Percentiles rank a stretch among this genome's conserved stretches.
Evolutionary conservation across 53 echinoderm and acorn worm species (phyloP).

Genomic region (Apostichopus leukothele): DNA sequence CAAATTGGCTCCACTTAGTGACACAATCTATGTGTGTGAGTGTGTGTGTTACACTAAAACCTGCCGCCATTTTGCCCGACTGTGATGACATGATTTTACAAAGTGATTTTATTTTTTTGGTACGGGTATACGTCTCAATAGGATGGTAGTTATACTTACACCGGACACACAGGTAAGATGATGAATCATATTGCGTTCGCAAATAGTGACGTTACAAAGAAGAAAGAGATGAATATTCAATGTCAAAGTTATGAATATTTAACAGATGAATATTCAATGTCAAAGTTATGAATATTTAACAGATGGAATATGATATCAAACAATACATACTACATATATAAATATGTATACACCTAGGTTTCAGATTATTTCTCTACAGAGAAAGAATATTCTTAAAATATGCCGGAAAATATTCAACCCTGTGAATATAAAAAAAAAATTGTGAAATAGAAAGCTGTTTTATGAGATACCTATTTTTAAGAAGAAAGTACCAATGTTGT

Average conservation of each 20-base stretch:
- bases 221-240: background rate
- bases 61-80: background rate
- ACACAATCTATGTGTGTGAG: too few relatives aligned
- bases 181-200: background rate
- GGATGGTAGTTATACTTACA: background rate
- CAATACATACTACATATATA: too few relatives aligned
- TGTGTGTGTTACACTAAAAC: background rate
- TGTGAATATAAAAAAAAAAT: too few relatives aligned
- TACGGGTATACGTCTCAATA: background rate
- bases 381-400: too few relatives aligned
- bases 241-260: background rate
- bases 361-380: too few relatives aligned
- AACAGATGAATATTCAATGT: background rate
- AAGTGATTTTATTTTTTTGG: background rate
- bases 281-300: background rate
- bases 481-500: too few relatives aligned
- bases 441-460: too few relatives aligned
- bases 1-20: background rate
- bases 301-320: too few relatives aligned
- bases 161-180: background rate
- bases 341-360: too few relatives aligned
- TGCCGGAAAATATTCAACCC: too few relatives aligned
- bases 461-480: too few relatives aligned
- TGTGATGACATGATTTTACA: background rate
- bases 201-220: background rate